phyloP scores from a whole-genome alignment of 2,797 vertebrate genomes.

The Delichon dasypus region DNA sequence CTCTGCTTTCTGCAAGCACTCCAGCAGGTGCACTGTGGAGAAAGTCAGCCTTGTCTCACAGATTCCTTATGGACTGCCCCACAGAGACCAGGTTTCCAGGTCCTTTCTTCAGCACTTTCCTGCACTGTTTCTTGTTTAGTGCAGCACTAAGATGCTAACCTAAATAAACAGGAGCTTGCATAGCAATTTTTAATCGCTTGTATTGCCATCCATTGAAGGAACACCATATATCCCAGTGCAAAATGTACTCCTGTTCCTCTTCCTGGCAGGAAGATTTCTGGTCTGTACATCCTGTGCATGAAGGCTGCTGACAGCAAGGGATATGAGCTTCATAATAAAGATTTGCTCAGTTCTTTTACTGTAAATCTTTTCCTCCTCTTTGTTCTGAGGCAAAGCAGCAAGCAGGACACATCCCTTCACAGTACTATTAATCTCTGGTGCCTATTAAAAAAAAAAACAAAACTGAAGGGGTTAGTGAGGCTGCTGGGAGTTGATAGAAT shows the following conservation, averaged over 20 bases:
- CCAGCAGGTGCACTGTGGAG: background rate
- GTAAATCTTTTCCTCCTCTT: background rate
- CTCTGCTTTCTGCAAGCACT: background rate
- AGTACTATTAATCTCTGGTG: background rate
- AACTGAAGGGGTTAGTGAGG: background rate
- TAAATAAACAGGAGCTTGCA: background rate
- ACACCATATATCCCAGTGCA: background rate
- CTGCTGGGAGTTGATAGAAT: background rate
- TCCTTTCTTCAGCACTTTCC: background rate
- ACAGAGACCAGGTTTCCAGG: too few species aligned
- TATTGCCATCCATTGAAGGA: background rate
- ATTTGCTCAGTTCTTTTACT: background rate
- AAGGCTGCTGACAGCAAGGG: background rate
- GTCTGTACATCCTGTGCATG: rapidly evolving
- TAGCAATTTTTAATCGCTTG: background rate
- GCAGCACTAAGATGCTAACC: background rate
- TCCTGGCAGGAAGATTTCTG: background rate
- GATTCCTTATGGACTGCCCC: too few species aligned
- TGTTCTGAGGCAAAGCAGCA: background rate
- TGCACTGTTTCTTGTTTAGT: background rate
- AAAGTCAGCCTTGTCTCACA: rapidly evolving
- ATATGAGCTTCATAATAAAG: background rate
- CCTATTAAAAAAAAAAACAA: background rate
- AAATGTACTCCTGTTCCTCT: too few species aligned
- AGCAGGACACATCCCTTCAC: background rate